These are phyloP conservation scores for Apocrypta bakeri DNA, from an alignment of 1,140 invertebrate genomes.

Conservation along the genomic window DNA sequence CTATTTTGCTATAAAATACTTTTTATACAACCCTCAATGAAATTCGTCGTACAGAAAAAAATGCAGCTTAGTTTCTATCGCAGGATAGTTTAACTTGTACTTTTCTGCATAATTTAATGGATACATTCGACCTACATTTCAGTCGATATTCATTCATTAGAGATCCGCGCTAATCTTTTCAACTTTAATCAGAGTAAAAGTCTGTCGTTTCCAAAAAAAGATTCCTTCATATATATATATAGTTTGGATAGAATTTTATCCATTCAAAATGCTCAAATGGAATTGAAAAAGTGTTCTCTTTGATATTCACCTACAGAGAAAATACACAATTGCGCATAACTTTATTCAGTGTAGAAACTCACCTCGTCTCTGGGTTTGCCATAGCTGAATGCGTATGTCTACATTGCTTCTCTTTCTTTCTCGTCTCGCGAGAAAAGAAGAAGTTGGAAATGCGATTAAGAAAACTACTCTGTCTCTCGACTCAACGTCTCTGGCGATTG, in stretches of 20 bases:
- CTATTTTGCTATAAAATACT: neutral
- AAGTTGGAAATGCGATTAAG: neutral
- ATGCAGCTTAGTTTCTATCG: neutral
- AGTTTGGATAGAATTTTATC: neutral
- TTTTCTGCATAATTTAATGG: neutral
- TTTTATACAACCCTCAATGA: neutral
- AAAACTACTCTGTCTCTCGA: neutral
- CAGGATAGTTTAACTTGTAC: neutral
- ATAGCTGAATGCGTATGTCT: too few relatives aligned
- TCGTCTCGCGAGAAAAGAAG: neutral
- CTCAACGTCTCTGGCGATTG: neutral
- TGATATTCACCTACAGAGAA: too few relatives aligned
- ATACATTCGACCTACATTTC: constrained; percentile 1
- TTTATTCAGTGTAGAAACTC: too few relatives aligned
- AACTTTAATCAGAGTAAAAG: constrained; percentile 15
- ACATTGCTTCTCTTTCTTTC: neutral
- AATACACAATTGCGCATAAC: too few relatives aligned
- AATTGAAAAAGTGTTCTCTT: neutral
- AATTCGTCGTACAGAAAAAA: neutral
- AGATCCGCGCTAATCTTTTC: neutral
- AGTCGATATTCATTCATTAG: neutral
- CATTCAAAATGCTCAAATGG: neutral
- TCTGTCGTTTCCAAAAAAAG: neutral
- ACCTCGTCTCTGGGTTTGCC: too few relatives aligned
- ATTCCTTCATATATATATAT: too few relatives aligned